Conservation (phyloP, 2,888 invertebrate genomes). For the Mimachlamys varia region DNA sequence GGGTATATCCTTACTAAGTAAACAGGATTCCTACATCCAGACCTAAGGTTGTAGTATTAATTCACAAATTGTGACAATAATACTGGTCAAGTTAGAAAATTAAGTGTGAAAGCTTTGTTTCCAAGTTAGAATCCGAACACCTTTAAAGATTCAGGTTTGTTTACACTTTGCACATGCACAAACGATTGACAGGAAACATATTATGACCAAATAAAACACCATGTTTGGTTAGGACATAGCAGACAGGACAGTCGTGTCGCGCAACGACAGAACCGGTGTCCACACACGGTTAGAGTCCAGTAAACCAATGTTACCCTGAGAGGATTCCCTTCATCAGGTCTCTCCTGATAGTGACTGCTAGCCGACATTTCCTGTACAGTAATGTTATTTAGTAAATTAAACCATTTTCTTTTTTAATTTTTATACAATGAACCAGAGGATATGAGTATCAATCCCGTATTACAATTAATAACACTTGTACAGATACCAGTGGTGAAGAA, state of each 20-base stretch:
- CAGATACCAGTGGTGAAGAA: neutral
- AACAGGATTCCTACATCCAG: too few species aligned
- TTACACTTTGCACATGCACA: too few species aligned
- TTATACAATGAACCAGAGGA: neutral
- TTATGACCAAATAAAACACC: too few species aligned
- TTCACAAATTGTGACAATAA: too few species aligned
- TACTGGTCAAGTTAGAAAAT: neutral
- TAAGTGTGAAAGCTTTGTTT: neutral
- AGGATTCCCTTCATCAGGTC: neutral
- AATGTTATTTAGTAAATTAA: neutral
- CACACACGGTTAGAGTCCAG: neutral
- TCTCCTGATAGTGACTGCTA: constrained; percentile 27
- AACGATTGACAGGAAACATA: too few species aligned
- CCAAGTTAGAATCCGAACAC: neutral
- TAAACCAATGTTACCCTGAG: constrained; percentile 6
- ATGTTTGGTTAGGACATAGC: too few species aligned
- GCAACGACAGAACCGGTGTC: neutral
- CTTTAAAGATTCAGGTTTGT: too few species aligned
- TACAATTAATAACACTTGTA: neutral
- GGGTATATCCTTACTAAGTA: too few species aligned
- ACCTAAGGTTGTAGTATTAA: too few species aligned
- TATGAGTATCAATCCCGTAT: neutral
- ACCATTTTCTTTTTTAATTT: neutral
- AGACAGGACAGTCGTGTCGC: too few species aligned
- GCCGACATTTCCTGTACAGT: constrained; percentile 27